Evolutionary conservation across 2,113 vertebrate genomes (phyloP), one percentile per base, ranked within the genome.

Genomic region (Picathartes gymnocephalus): DNA sequence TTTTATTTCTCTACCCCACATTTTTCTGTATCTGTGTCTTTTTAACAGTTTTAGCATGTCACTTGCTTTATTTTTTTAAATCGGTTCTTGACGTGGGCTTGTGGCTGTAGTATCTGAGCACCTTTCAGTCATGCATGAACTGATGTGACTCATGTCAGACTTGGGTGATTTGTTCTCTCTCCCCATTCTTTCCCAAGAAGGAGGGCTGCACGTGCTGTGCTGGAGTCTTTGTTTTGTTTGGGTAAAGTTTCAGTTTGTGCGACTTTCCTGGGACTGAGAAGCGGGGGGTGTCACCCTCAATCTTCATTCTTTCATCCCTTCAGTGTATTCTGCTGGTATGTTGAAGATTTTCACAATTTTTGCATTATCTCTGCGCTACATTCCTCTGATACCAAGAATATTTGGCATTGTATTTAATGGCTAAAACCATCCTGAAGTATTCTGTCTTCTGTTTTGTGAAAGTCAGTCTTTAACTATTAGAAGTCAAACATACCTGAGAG

Each of bases 51-150:
- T 53, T 61, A 66, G 17, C 33, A 33, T 0, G 0, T 47, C 45
- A 28, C 42, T 81, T 68, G 81, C 51, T 44, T 56, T 35, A 33
- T 77, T 78, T 64, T 68, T 79, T 44, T 7, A 18, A 39, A 28
- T n/a, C 30, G 47, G 56, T 64, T 83, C 69, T 90, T 90, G 37
- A 61, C 30, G 40, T 21, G 65, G 60, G 31, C 51, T 78, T 16
- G 4, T 35, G 48, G 7, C 80, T 68, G 50, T 45, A 74, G 92
- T 94, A 96, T 90, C 95, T 95, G 83, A 72, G 93, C 88, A 61
- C 88, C 54, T 92, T 83, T 68, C 93, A 96, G 93, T 92, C 95
- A 94, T 92, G 95, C 95, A 81, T 96, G 69, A 90, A 93, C 65
- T 60, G 76, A 94, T 81, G 93, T 81, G 92, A 78, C 72, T 88